Percentiles rank a stretch among this genome's conserved stretches.
Conservation (phyloP, 1,140 invertebrate species). For the Polypedilum vanderplanki region DNA sequence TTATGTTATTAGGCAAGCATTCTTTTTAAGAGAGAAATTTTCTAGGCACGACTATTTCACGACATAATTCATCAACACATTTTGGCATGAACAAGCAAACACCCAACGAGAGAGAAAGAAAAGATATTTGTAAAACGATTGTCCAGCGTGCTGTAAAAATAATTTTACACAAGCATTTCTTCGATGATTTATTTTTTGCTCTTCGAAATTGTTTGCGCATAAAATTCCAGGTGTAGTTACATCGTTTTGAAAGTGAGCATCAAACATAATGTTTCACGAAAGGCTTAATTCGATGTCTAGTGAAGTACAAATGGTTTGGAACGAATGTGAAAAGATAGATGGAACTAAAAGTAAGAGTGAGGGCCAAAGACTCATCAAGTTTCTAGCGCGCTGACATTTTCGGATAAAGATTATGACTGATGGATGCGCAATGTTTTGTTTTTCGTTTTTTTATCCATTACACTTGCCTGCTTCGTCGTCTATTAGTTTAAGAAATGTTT, state of each 20-base stretch:
- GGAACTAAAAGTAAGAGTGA: too few relatives aligned
- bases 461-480: too few relatives aligned
- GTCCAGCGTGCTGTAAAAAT: neutral
- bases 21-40: neutral
- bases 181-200: neutral
- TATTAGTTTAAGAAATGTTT: too few relatives aligned
- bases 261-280: neutral
- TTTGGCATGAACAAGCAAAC: neutral
- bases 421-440: too few relatives aligned
- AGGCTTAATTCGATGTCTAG: too few relatives aligned
- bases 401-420: too few relatives aligned
- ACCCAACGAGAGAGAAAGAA: neutral
- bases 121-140: neutral
- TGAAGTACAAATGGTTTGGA: too few relatives aligned
- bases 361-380: too few relatives aligned
- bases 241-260: neutral
- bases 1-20: too few relatives aligned
- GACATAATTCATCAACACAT: constrained; percentile 11
- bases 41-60: neutral
- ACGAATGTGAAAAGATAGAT: too few relatives aligned
- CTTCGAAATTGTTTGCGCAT: neutral
- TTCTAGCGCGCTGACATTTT: too few relatives aligned
- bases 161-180: neutral
- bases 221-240: neutral
- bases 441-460: too few relatives aligned